A percentile compares a stretch with the other conserved stretches of the same genome.
Evolutionary conservation across 2,113 vertebrate species (phyloP).

Genomic region (Chascanopsetta lugubris): DNA sequence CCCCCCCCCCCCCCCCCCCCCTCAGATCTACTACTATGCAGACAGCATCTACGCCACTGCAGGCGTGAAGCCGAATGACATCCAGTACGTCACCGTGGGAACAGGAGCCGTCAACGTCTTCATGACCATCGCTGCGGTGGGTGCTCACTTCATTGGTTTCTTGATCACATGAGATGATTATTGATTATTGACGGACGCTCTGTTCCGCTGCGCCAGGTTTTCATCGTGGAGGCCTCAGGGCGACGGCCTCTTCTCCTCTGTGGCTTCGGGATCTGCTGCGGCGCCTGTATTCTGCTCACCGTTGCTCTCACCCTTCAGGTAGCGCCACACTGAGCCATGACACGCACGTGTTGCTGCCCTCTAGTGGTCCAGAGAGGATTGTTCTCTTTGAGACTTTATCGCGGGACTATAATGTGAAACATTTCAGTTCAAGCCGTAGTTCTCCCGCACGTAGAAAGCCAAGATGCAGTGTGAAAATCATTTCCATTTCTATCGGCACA

Average conservation of each 20-base stretch:
- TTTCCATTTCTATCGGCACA: too few relatives aligned
- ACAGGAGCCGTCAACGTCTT: conserved; percentile 90
- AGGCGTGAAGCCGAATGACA: conserved; percentile 73
- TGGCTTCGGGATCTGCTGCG: conserved; percentile 88
- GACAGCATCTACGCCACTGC: conserved; percentile 87
- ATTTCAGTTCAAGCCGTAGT: too few relatives aligned
- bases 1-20: too few relatives aligned
- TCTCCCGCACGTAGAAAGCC: too few relatives aligned
- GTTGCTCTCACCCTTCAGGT: conserved; percentile 89
- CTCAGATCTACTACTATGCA: conserved; percentile 94
- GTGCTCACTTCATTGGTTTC: conserved; percentile 43
- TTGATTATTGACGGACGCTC: not conserved
- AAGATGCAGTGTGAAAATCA: too few relatives aligned
- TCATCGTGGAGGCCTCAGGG: conserved; percentile 89
- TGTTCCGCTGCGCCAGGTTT: conserved; percentile 78
- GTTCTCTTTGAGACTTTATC: not conserved
- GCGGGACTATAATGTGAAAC: too few relatives aligned
- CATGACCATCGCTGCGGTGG: conserved; percentile 87
- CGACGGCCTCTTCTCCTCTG: conserved; percentile 85
- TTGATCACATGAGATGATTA: conserved; percentile 4
- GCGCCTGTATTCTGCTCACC: conserved; percentile 83
- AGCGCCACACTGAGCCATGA: not conserved
- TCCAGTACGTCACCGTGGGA: conserved; percentile 91
- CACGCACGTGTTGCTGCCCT: conserved; percentile 37
- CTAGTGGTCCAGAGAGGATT: conserved; percentile 27